Percentiles rank a stretch among this genome's conserved stretches.
These are phyloP conservation scores for Geococcyx californianus DNA, from an alignment of 2,113 vertebrate genomes.

Conservation along the genomic window DNA sequence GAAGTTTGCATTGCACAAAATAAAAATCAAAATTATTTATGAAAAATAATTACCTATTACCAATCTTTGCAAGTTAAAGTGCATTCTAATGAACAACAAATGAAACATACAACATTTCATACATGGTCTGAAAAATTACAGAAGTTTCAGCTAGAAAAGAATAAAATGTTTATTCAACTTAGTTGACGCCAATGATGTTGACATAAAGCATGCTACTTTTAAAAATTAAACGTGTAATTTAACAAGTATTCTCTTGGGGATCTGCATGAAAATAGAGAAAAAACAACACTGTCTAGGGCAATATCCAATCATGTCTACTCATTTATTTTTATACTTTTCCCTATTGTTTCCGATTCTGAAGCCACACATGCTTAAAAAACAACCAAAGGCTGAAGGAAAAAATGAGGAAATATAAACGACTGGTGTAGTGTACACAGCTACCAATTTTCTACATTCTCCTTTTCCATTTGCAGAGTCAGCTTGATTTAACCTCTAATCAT, in stretches of 20 bases:
- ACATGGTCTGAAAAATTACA: neutral
- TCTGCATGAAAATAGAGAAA: neutral
- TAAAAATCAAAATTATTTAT: neutral
- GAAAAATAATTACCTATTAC: neutral
- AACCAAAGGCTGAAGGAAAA: neutral
- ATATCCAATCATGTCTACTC: neutral
- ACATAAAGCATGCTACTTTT: neutral
- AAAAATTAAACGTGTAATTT: neutral
- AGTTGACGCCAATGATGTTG: neutral
- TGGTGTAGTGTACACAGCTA: neutral
- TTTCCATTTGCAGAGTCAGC: neutral
- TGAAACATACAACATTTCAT: neutral
- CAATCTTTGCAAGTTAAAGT: neutral
- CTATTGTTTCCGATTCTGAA: neutral
- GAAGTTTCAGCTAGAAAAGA: neutral
- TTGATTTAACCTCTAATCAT: conserved; percentile 15
- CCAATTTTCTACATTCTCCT: conserved; percentile 5
- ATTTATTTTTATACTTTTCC: neutral
- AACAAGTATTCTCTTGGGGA: neutral
- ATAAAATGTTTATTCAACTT: neutral
- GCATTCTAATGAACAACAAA: neutral
- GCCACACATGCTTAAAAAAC: neutral
- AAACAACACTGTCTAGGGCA: neutral
- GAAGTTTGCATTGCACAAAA: neutral
- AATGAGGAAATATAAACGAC: neutral